Base-by-base conservation (phyloP, 2,888 invertebrate species). In the Hemicrepidius hirtus region DNA sequence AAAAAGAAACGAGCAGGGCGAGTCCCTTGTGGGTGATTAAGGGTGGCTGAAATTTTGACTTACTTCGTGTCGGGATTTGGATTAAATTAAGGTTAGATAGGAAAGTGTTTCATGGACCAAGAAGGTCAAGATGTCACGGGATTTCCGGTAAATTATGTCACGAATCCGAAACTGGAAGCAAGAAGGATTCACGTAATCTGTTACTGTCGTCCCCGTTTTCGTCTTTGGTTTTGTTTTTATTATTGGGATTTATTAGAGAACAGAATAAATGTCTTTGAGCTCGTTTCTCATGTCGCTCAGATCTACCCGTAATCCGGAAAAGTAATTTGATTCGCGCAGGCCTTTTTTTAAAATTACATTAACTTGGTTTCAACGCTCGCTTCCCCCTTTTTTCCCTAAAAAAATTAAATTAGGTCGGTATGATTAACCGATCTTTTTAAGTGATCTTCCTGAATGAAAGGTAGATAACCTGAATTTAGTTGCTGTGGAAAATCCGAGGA, bases 61-160 rank as follows among this genome's bases (percentile, higher is more conserved):
- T 53, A 53, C 21, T 28, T 28, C 13, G 13, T 28, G 28, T 53
- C 32, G 13, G 32, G 24, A 50, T 21, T 10, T 6, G 4, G n/a
- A 20, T 37, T 35, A 57, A 57, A 57, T 18, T 35, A 55, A 35
- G 18, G 6, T 6, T 3, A 18, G 24, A 1, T 21, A 7, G 28
- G 13, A 10, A 10, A 57, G 18, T 20, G 57, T n/a, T 2, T 18
- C 57, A 20, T 24, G 20, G 18, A 44, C 44, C 20, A 24, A 24
- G 20, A 57, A 60, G 41, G 59, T 59, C 59, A 41, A 59, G 20
- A 59, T 40, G 41, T 21, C 49, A 35, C n/a, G 44, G 20, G 37
- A 65, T 46, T 65, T 49, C 46, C 21, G 50, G 13, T 65, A 65
- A 65, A 65, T 65, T 65, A 53, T 65, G 44, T 53, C 53, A 12